Conservation (phyloP, 2,888 invertebrate genomes). For the Cotesia congregata region DNA sequence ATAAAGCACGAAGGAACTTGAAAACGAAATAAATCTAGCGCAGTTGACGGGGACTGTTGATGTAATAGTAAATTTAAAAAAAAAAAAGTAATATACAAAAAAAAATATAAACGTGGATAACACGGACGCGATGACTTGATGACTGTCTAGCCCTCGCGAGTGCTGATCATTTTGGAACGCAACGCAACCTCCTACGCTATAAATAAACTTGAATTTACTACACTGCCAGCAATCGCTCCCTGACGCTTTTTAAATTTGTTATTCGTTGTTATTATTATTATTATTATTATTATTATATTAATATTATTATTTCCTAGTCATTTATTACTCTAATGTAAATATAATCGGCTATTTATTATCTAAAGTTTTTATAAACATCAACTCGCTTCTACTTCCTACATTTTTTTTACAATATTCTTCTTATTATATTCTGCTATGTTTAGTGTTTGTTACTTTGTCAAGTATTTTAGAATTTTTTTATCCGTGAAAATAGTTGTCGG, state of each 20-base stretch:
- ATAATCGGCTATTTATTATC: conserved; percentile 7
- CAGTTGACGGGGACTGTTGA: conserved; percentile 9
- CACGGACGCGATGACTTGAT: conserved; percentile 49
- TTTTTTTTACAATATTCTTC: background rate
- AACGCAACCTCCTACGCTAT: conserved; percentile 68
- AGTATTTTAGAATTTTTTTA: too few species aligned
- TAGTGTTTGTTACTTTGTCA: too few species aligned
- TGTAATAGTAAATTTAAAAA: conserved; percentile 4
- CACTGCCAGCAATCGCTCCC: conserved; percentile 60
- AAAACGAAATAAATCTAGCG: conserved; percentile 6
- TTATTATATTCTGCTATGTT: too few species aligned
- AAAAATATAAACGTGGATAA: conserved; percentile 39
- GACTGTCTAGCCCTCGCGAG: conserved; percentile 59
- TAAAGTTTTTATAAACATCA: background rate
- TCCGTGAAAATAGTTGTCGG: background rate
- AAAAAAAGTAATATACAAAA: conserved; percentile 39
- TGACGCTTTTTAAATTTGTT: conserved; percentile 35
- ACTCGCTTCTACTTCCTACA: background rate
- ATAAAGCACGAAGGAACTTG: conserved; percentile 9
- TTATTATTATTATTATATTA: background rate
- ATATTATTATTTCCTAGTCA: conserved; percentile 9
- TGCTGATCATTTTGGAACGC: conserved; percentile 65
- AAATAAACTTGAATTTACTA: conserved; percentile 64
- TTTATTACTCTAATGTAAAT: background rate
- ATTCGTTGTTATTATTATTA: conserved; percentile 16